These are phyloP conservation scores for Eumeta japonica DNA, from an alignment of 1,140 invertebrate genomes.

Conservation along the genomic window DNA sequence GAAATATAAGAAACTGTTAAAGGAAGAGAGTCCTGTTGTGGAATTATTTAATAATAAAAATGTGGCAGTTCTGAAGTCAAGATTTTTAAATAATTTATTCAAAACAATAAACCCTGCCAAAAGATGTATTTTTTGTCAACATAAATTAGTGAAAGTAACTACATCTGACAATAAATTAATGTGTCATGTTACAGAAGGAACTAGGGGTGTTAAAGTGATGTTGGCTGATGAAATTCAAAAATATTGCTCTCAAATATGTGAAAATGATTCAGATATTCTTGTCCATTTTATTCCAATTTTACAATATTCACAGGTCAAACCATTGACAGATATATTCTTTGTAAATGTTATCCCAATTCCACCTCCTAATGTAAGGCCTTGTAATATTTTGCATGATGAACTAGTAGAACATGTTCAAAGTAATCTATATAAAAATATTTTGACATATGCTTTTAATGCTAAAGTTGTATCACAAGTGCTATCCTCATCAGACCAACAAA, in stretches of 20 bases:
- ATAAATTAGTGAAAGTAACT: conserved; percentile 62
- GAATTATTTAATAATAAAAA: conserved; percentile 59
- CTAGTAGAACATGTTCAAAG: conserved; percentile 83
- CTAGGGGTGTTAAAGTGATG: conserved; percentile 51
- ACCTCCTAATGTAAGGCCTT: conserved; percentile 82
- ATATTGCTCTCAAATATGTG: conserved; percentile 75
- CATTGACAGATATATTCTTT: conserved; percentile 89
- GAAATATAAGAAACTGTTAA: conserved; percentile 43
- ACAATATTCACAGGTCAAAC: conserved; percentile 47
- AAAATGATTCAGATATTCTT: conserved; percentile 73
- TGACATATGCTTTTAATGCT: conserved; percentile 64
- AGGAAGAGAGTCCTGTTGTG: conserved; percentile 37
- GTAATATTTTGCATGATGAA: conserved; percentile 67
- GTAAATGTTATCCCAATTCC: conserved; percentile 81
- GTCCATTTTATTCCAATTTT: conserved; percentile 73
- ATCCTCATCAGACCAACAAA: conserved; percentile 40
- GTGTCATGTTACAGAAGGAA: conserved; percentile 46
- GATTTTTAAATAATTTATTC: conserved; percentile 61
- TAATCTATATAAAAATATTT: conserved; percentile 67
- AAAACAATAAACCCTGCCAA: conserved; percentile 59
- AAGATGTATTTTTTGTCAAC: conserved; percentile 65
- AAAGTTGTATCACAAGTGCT: conserved; percentile 67
- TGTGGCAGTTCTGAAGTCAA: conserved; percentile 61
- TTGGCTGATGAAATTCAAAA: conserved; percentile 67
- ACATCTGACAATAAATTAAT: conserved; percentile 63